These are phyloP conservation scores for Lampris incognitus DNA, from an alignment of 2,113 vertebrate species.

Conservation along the genomic window DNA sequence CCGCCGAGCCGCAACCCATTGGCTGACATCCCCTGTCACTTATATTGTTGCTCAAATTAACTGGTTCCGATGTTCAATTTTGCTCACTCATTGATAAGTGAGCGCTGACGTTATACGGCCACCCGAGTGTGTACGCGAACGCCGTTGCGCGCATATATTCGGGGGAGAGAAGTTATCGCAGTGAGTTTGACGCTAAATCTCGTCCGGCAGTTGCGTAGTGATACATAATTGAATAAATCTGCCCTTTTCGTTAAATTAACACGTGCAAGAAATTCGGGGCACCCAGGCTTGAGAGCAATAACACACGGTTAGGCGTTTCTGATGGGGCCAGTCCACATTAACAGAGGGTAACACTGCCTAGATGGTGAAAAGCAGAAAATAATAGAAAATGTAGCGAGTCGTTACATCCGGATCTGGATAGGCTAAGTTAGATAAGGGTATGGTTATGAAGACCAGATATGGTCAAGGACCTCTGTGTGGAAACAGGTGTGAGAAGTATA, in stretches of 20 bases:
- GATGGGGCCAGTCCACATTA: too few species aligned
- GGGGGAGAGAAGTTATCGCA: too few species aligned
- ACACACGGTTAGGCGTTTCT: too few species aligned
- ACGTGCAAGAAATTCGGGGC: too few species aligned
- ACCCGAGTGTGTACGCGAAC: slow-evolving; percentile 64
- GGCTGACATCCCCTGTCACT: slow-evolving; percentile 58
- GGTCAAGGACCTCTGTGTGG: slow-evolving; percentile 11
- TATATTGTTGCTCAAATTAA: slow-evolving; percentile 48
- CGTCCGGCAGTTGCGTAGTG: too few species aligned
- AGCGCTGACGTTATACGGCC: slow-evolving; percentile 35
- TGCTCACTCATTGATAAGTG: slow-evolving; percentile 76
- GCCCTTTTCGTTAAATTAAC: too few species aligned
- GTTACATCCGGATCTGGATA: not conserved
- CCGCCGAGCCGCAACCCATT: slow-evolving; percentile 48
- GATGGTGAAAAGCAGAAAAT: not conserved
- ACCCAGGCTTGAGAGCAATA: too few species aligned
- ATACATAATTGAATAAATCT: too few species aligned
- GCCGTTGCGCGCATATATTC: too few species aligned
- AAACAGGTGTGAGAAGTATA: slow-evolving; percentile 54
- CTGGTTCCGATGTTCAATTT: slow-evolving; percentile 56
- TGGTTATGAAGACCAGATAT: slow-evolving; percentile 35
- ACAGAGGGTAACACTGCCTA: not conserved
- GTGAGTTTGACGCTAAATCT: too few species aligned
- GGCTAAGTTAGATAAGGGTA: not conserved
- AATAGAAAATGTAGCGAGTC: not conserved